Percentiles rank a stretch among this genome's conserved stretches.
These are phyloP conservation scores for Lordiphosa mommai DNA, from an alignment of 1,140 invertebrate species.

Conservation along the genomic window DNA sequence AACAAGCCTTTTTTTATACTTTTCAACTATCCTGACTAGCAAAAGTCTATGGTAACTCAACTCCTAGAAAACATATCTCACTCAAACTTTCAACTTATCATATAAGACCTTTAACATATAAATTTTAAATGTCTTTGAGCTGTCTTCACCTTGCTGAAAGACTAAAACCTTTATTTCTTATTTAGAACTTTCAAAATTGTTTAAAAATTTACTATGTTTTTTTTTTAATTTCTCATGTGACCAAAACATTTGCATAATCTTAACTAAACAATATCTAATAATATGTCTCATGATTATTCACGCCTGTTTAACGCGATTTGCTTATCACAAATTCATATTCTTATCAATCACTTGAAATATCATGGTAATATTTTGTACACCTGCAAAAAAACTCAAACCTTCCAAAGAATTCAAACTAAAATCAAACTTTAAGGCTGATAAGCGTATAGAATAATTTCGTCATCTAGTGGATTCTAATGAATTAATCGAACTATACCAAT, in stretches of 20 bases:
- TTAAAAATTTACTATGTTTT: too few species aligned
- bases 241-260: slow-evolving; percentile 25
- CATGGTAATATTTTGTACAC: slow-evolving; percentile 39
- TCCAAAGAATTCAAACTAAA: slow-evolving; percentile 12
- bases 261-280: slow-evolving; percentile 25
- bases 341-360: slow-evolving; percentile 28
- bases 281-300: slow-evolving; percentile 52
- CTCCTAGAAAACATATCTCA: too few species aligned
- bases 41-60: too few species aligned
- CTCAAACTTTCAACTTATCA: too few species aligned
- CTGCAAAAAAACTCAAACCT: slow-evolving; percentile 30
- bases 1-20: background rate
- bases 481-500: slow-evolving; percentile 52
- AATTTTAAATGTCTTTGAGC: too few species aligned
- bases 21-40: too few species aligned
- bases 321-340: slow-evolving; percentile 34
- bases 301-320: slow-evolving; percentile 37
- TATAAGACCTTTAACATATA: too few species aligned
- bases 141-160: too few species aligned
- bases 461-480: slow-evolving; percentile 57
- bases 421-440: background rate
- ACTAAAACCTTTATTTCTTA: too few species aligned
- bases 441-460: slow-evolving; percentile 60
- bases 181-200: too few species aligned
- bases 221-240: too few species aligned